Evolutionary conservation across 2,888 invertebrate species (phyloP).

Genomic region (Stegana nigrithorax): DNA sequence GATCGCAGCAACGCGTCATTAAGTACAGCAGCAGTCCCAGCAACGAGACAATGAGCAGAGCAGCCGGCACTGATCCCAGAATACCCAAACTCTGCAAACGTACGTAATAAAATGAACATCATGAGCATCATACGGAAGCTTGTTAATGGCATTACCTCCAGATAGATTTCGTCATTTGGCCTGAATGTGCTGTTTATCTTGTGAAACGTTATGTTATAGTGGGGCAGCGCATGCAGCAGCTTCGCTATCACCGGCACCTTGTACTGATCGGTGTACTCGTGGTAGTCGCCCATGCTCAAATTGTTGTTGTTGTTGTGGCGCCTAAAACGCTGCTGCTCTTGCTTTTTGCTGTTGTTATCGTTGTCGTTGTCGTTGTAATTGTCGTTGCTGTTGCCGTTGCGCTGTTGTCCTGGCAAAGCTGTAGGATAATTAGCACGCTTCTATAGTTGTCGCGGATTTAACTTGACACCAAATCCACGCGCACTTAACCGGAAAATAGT

Average conservation of each 20-base stretch:
- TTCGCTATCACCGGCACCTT: conserved; percentile 86
- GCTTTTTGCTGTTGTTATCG: conserved; percentile 15
- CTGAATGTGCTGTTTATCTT: conserved; percentile 92
- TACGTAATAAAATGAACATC: conserved; percentile 38
- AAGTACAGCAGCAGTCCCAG: conserved; percentile 90
- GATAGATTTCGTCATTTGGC: conserved; percentile 88
- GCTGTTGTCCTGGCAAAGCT: too few relatives aligned
- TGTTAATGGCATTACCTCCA: conserved; percentile 78
- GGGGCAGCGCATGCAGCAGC: conserved; percentile 90
- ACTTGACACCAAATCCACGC: conserved; percentile 52
- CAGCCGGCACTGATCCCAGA: conserved; percentile 92
- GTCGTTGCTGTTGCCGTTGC: too few relatives aligned
- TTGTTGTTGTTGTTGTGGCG: neutral
- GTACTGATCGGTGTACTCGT: conserved; percentile 77
- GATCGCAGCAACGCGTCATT: conserved; percentile 94
- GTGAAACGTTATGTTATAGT: conserved; percentile 91
- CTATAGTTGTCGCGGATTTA: conserved; percentile 15
- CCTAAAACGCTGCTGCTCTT: neutral
- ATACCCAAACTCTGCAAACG: conserved; percentile 87
- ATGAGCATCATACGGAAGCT: neutral
- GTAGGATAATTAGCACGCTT: too few relatives aligned
- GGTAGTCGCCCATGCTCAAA: conserved; percentile 63
- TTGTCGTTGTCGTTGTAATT: conserved; percentile 22
- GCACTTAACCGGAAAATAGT: conserved; percentile 35
- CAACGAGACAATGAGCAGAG: conserved; percentile 90